Percentiles rank a stretch among this genome's conserved stretches.
Conservation (phyloP, 2,113 vertebrate species). For the Bolborhynchus lineola region DNA sequence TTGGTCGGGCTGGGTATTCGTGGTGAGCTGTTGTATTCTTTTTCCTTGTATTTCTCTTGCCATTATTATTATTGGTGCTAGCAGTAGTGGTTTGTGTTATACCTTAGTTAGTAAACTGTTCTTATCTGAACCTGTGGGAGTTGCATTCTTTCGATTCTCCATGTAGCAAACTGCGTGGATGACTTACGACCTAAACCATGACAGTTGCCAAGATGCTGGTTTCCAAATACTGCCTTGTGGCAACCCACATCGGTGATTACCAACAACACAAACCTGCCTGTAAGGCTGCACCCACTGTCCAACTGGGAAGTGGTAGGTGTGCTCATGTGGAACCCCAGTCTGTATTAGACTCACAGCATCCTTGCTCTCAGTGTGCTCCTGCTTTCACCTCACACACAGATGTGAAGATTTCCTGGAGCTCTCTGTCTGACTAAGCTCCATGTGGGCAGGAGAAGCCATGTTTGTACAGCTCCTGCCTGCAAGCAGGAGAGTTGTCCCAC, state of each 20-base stretch:
- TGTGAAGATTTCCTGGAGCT: not conserved
- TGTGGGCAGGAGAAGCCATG: not conserved
- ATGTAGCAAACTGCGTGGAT: too few relatives aligned
- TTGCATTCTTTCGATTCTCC: too few relatives aligned
- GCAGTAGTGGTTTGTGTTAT: too few relatives aligned
- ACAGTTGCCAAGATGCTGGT: not conserved
- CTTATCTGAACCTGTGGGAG: too few relatives aligned
- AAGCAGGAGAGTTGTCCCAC: not conserved
- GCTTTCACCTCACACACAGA: not conserved
- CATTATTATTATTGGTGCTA: too few relatives aligned
- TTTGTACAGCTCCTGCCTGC: not conserved
- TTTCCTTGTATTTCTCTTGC: too few relatives aligned
- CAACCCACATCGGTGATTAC: not conserved
- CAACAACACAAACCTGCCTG: not conserved
- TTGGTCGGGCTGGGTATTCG: too few relatives aligned
- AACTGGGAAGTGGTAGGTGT: not conserved
- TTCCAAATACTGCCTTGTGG: not conserved
- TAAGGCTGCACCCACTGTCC: not conserved
- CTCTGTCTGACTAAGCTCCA: not conserved
- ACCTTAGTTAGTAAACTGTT: too few relatives aligned
- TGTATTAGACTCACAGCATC: not conserved
- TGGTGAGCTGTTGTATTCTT: too few relatives aligned
- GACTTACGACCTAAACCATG: too few relatives aligned
- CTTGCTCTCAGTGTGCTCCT: not conserved
- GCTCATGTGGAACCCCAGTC: not conserved